A percentile compares a stretch with the other conserved stretches of the same genome.
Evolutionary conservation across 2,113 vertebrate genomes (phyloP).

Genomic region (Prolemur simus): DNA sequence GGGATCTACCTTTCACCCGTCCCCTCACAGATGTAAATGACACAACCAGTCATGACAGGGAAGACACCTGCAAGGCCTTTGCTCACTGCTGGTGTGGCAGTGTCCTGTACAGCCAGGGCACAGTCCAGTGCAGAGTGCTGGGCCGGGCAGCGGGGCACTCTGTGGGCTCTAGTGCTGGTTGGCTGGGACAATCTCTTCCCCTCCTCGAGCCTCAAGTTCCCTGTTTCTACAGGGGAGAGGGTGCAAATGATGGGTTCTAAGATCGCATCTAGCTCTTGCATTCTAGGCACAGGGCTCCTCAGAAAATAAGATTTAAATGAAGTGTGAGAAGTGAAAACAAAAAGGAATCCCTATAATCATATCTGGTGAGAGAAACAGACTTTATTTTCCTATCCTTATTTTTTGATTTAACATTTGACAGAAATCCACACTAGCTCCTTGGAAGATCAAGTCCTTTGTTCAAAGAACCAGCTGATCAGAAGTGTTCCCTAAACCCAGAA

Average conservation of each 20-base stretch:
- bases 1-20: background rate
- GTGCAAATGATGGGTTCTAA: background rate
- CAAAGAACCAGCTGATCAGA: background rate
- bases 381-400: background rate
- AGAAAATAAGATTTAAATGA: background rate
- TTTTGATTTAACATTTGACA: background rate
- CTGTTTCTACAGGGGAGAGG: background rate
- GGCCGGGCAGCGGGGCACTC: accelerated
- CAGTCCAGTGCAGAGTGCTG: background rate
- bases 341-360: background rate
- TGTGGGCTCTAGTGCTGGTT: accelerated
- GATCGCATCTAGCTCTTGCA: background rate
- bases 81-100: accelerated
- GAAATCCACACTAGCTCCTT: background rate
- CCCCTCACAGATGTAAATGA: background rate
- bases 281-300: background rate
- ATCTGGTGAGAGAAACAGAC: background rate
- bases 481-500: no score
- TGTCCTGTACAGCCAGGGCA: background rate
- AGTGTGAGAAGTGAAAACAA: background rate
- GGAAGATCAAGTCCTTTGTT: background rate
- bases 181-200: background rate
- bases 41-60: background rate
- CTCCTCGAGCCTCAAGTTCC: background rate
- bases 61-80: background rate